Evolutionary conservation across 2,888 invertebrate genomes (phyloP), one percentile per base, ranked within the genome.

Genomic region (Macroteleia sp.): DNA sequence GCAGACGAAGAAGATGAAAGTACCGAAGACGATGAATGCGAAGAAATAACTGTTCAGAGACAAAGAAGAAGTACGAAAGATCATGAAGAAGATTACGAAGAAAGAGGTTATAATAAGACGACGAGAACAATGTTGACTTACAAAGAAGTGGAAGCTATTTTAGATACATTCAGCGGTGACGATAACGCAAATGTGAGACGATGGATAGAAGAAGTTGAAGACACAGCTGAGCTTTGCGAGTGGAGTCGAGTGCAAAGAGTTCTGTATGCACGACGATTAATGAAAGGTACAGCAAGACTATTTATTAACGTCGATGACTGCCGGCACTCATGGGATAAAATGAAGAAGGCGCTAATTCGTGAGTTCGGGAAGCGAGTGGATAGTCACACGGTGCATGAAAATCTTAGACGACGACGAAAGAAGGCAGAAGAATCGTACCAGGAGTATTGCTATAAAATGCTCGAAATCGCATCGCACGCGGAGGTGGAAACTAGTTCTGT

Each of bases 371-470:
- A 30, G 12, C 9, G 17, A 32, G 32, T 32, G 6, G 50, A 50
- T 10, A 46, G 50, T 50, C 50, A 50, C 50, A 32, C 32, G 19
- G 50, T 50, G 4, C 32, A 50, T n/a, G 32, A 32, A 2, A 50
- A 32, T 14, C 19, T 50, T 8, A 50, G 50, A 32, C 30, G 32
- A 19, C 50, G 50, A 32, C 16, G 32, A 50, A 50, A 50, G 32
- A 50, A 32, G 32, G 17, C 2, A 32, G 50, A 50, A 19, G 32
- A 50, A 19, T 32, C 36, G 8, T 36, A 36, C 8, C 12, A 36
- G 36, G 36, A 36, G 14, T 36, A 36, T 14, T 36, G 14, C 8
- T 14, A 36, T 8, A 36, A 36, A 14, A 14, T 14, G 14, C 36
- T 36, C 14, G 36, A 36, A 14, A 36, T 36, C 14, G 36, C 14